Conservation (phyloP, 2,113 vertebrate species). For the Toxostoma redivivum region DNA sequence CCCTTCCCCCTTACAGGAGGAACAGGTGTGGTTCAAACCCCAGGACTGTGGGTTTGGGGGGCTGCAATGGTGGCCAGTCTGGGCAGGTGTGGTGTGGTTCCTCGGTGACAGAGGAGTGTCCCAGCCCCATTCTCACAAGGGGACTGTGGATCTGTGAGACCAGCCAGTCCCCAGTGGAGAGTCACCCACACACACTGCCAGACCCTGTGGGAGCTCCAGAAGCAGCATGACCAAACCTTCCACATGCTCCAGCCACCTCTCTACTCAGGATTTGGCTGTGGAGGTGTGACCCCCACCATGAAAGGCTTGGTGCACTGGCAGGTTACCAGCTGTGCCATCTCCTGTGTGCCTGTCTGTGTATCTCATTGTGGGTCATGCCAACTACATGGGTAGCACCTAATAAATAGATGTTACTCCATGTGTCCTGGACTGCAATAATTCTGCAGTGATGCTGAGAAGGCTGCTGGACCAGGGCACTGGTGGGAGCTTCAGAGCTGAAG, state of each 20-base stretch:
- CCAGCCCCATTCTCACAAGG: neutral
- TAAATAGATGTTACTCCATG: neutral
- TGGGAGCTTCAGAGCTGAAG: neutral
- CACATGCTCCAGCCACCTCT: neutral
- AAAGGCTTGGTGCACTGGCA: neutral
- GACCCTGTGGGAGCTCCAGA: neutral
- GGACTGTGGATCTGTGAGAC: neutral
- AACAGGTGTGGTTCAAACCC: neutral
- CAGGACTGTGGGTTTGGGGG: neutral
- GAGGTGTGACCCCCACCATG: neutral
- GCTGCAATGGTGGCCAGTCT: neutral
- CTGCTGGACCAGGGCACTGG: neutral
- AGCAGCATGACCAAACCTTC: neutral
- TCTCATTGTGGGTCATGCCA: neutral
- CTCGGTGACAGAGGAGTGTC: neutral
- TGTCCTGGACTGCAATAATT: neutral
- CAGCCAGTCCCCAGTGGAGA: neutral
- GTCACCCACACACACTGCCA: too few species aligned
- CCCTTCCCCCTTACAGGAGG: neutral
- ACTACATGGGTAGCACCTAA: neutral
- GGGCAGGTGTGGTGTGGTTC: neutral
- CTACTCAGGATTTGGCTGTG: neutral
- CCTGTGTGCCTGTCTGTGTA: neutral
- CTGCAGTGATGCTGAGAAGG: neutral
- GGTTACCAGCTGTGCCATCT: neutral